A percentile compares a stretch with the other conserved stretches of the same genome.
Evolutionary conservation across 1,140 invertebrate genomes (phyloP).

Genomic region (Lysiphlebus fabarum): DNA sequence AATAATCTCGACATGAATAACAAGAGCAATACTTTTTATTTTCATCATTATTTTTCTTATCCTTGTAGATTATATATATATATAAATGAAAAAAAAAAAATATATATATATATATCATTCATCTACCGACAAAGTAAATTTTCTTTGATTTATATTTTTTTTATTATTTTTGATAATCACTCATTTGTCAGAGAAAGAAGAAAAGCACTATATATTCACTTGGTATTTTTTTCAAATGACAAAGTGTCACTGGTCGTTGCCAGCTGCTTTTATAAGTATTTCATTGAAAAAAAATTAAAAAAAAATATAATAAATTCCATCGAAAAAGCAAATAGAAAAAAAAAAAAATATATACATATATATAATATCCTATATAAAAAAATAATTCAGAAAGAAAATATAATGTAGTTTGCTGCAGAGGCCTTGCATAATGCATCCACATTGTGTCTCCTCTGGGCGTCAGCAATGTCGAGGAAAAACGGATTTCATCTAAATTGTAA

Average conservation of each 20-base stretch:
- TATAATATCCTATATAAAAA: slow-evolving; percentile 9
- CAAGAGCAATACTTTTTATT: too few species aligned
- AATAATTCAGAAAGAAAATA: slow-evolving; percentile 24
- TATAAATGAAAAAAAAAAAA: too few species aligned
- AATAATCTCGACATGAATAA: too few species aligned
- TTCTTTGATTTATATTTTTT: too few species aligned
- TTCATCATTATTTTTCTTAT: too few species aligned
- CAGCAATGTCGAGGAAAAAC: slow-evolving; percentile 33
- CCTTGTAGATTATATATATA: too few species aligned
- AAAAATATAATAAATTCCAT: slow-evolving; percentile 8
- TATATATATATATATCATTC: too few species aligned
- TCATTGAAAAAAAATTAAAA: not conserved
- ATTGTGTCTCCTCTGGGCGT: slow-evolving; percentile 11
- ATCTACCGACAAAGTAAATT: too few species aligned
- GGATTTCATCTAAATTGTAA: slow-evolving; percentile 37
- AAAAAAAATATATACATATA: not conserved
- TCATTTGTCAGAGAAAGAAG: too few species aligned
- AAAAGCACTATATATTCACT: too few species aligned
- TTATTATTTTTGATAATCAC: too few species aligned
- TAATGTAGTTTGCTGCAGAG: slow-evolving; percentile 33
- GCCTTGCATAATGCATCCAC: slow-evolving; percentile 18
- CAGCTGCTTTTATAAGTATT: slow-evolving; percentile 3
- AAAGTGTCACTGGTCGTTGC: not conserved
- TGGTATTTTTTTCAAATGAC: too few species aligned
- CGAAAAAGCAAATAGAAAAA: not conserved